Percentiles rank a stretch among this genome's conserved stretches.
Evolutionary conservation across 2,888 invertebrate genomes (phyloP).

Genomic region (Rhagonycha fulva): DNA sequence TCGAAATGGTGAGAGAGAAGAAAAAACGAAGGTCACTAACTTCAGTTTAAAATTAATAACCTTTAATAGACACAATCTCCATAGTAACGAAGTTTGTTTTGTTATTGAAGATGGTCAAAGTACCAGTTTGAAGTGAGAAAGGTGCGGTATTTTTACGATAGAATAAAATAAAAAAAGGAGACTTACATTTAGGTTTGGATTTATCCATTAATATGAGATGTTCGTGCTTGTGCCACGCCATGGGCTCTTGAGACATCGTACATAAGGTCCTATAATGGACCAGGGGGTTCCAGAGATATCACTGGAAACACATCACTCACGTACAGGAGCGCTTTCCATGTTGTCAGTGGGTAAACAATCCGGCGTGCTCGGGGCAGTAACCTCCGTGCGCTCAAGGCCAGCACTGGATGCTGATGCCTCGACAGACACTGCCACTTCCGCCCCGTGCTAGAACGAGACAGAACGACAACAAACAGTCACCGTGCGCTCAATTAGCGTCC

Average conservation of each 20-base stretch:
- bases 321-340: slow-evolving; percentile 41
- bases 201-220: slow-evolving; percentile 75
- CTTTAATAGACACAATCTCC: slow-evolving; percentile 1
- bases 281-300: slow-evolving; percentile 65
- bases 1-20: not conserved
- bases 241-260: slow-evolving; percentile 58
- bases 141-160: not conserved
- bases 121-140: not conserved
- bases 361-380: slow-evolving; percentile 56
- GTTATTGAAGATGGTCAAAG: slow-evolving; percentile 5
- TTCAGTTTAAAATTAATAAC: not conserved
- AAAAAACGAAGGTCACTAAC: not conserved
- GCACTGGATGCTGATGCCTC: slow-evolving; percentile 49
- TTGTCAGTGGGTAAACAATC: slow-evolving; percentile 55
- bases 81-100: not conserved
- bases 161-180: not conserved
- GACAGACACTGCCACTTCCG: slow-evolving; percentile 50
- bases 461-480: slow-evolving; percentile 50
- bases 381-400: slow-evolving; percentile 54
- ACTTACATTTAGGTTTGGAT: slow-evolving; percentile 72
- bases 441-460: slow-evolving; percentile 48
- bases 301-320: slow-evolving; percentile 39
- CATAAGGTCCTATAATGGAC: slow-evolving; percentile 55
- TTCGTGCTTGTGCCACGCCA: slow-evolving; percentile 78
- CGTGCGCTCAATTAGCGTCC: slow-evolving; percentile 37